Conservation (phyloP, 2,888 invertebrate genomes). For the Gari tellinella region DNA sequence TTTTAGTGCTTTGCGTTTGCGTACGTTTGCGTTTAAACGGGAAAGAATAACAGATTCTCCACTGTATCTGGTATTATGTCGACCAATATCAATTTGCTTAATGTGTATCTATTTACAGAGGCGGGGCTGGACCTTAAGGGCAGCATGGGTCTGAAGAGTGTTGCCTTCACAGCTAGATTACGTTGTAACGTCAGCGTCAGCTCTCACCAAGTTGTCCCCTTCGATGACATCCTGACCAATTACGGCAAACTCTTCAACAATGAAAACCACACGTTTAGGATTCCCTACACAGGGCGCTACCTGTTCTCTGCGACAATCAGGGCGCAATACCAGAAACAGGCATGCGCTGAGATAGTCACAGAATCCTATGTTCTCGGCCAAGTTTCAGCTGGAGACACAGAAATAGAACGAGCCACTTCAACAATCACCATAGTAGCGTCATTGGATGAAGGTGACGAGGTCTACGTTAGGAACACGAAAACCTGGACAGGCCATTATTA, state of each 20-base stretch:
- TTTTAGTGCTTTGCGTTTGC: no score
- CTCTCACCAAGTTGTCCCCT: constrained; percentile 22
- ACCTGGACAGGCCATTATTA: constrained; percentile 36
- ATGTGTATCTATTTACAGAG: constrained; percentile 9
- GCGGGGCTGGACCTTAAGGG: constrained; percentile 23
- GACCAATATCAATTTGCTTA: no score
- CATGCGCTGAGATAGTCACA: constrained; percentile 38
- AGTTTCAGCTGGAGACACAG: constrained; percentile 35
- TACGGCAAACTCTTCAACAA: constrained; percentile 27
- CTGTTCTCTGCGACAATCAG: constrained; percentile 39
- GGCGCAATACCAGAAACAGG: constrained; percentile 42
- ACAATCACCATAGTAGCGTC: constrained; percentile 31
- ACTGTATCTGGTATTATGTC: not conserved
- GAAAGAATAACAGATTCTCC: no score
- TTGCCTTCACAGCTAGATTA: constrained; percentile 40
- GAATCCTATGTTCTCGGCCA: constrained; percentile 29
- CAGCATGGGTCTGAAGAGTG: constrained; percentile 17
- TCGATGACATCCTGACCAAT: constrained; percentile 40
- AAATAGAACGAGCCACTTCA: constrained; percentile 33
- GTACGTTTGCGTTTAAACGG: no score
- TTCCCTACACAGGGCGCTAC: constrained; percentile 37
- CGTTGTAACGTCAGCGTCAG: constrained; percentile 18
- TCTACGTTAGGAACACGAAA: constrained; percentile 33
- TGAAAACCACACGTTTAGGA: constrained; percentile 30
- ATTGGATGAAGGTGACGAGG: constrained; percentile 29